Evolutionary conservation across 2,113 vertebrate species (phyloP).

Genomic region (Syngnathoides biaculeatus): DNA sequence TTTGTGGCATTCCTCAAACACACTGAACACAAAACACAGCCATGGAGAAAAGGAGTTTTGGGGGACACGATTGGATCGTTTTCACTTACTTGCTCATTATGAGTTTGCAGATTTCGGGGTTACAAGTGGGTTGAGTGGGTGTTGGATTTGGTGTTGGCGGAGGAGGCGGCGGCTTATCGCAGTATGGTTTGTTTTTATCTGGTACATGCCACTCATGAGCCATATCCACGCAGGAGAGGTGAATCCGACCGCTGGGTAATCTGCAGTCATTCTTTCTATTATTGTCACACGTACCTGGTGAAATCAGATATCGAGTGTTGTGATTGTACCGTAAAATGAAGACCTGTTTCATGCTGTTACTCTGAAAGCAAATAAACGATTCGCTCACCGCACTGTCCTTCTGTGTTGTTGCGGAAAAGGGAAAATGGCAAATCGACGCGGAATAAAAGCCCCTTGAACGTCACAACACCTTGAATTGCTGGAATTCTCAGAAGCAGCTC

Average conservation of each 20-base stretch:
- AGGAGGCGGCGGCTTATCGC: slow-evolving; percentile 8
- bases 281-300: slow-evolving; percentile 84
- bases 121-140: neutral
- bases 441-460: slow-evolving; percentile 79
- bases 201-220: slow-evolving; percentile 73
- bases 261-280: slow-evolving; percentile 79
- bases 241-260: slow-evolving; percentile 60
- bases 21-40: slow-evolving; percentile 57
- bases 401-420: slow-evolving; percentile 83
- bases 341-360: neutral
- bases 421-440: slow-evolving; percentile 76
- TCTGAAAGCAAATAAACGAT: neutral
- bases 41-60: neutral
- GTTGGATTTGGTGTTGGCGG: neutral
- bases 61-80: neutral
- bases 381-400: slow-evolving; percentile 91
- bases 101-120: slow-evolving; percentile 67
- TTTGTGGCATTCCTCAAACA: slow-evolving; percentile 75
- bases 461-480: slow-evolving; percentile 70
- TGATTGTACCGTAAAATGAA: neutral
- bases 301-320: slow-evolving; percentile 12
- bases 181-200: slow-evolving; percentile 29
- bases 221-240: slow-evolving; percentile 73
- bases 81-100: slow-evolving; percentile 79
- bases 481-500: slow-evolving; percentile 76